Evolutionary conservation across 2,888 invertebrate genomes (phyloP), one percentile per base, ranked within the genome.

Genomic region (Abrostola triplasia): DNA sequence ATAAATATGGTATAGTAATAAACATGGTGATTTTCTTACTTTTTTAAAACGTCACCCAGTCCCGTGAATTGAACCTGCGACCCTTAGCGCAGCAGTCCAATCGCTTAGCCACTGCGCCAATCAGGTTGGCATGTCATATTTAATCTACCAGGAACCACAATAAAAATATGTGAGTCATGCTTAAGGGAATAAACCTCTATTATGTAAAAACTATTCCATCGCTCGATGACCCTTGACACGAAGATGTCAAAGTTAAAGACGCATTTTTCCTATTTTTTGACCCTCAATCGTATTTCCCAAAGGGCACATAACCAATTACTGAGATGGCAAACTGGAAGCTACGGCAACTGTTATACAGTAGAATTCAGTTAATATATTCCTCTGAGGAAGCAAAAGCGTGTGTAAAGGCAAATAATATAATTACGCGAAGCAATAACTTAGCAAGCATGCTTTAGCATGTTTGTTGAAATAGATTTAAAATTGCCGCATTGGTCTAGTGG

Each of bases 161-260:
- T 36, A 44, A 66, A 5, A 55, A 58, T 53, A 57, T 67, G 24
- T 36, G 54, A 60, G 47, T 36, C 9, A 40, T 40, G 9, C 60
- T 13, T 52, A 6, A 12, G 70, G 70, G 59, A 52, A 6, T 38
- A 10, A 5, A 24, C 11, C 4, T 47, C 8, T 8, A 48, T 62
- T 56, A 24, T 9, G 35, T 53, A 54, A 51, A 73, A 59, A 56
- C 56, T 12, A 38, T 40, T 41, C 37, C 48, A 41, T 50, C 37
- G 56, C 57, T 54, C 68, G 36, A 67, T 67, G 53, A 57, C 60
- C 61, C 57, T 24, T 44, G 54, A 60, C 51, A 55, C 6, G 48
- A 67, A 58, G 24, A 72, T 53, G 50, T 67, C 50, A 47, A 57
- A 67, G 67, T 50, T 73, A 57, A 54, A 50, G 50, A 42, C 47